Percentiles rank a stretch among this genome's conserved stretches.
These are phyloP conservation scores for Irena cyanogastra DNA, from an alignment of 2,113 vertebrate species.

Conservation along the genomic window DNA sequence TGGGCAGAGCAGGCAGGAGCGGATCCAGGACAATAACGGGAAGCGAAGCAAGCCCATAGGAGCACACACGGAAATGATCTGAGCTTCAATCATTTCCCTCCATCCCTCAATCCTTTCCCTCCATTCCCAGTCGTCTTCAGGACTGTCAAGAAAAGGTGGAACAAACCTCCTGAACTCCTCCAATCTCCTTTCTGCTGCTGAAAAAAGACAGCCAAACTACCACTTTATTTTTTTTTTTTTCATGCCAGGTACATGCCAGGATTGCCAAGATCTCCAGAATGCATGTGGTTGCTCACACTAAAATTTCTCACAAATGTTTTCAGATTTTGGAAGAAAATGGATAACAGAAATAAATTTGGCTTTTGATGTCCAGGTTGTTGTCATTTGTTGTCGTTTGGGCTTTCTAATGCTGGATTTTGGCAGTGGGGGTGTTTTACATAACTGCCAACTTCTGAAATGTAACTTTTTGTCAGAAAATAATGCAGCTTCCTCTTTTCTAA, in stretches of 20 bases:
- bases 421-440: background rate
- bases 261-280: background rate
- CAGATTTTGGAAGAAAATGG: background rate
- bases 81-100: background rate
- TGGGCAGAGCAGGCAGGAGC: background rate
- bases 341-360: background rate
- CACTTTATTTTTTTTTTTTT: background rate
- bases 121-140: background rate
- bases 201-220: background rate
- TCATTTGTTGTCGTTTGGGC: fast-evolving
- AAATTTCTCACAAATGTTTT: background rate
- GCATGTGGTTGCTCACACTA: background rate
- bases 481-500: constrained; percentile 26
- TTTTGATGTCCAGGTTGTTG: background rate
- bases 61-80: background rate
- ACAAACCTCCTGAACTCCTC: background rate
- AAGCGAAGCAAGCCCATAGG: background rate
- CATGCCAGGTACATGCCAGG: background rate
- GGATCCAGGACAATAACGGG: background rate
- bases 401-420: background rate
- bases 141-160: background rate
- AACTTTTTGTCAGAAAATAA: constrained; percentile 19
- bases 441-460: background rate
- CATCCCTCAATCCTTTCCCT: background rate
- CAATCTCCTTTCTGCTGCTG: background rate